Conservation (phyloP, 2,888 invertebrate species). For the Leptinotarsa rubiginosa region DNA sequence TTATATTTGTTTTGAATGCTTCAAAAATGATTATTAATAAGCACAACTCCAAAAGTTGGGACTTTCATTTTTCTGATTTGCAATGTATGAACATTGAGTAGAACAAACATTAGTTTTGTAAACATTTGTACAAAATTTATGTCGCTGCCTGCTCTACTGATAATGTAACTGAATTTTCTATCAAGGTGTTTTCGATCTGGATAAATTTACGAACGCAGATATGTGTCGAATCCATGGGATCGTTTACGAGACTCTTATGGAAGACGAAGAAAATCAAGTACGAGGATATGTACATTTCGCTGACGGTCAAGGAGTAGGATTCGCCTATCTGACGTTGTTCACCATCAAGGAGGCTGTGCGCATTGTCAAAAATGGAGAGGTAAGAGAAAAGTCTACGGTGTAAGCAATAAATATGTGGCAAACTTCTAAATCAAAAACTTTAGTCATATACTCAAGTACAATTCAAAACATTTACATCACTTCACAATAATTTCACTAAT, state of each 20-base stretch:
- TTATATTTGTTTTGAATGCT: no score
- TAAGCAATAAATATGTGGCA: background rate
- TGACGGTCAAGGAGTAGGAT: slow-evolving; percentile 80
- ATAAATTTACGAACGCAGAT: slow-evolving; percentile 80
- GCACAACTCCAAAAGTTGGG: no score
- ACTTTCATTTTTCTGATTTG: no score
- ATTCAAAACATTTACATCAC: no score
- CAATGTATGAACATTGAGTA: no score
- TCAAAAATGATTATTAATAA: no score
- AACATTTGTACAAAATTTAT: no score
- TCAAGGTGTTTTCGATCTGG: slow-evolving; percentile 82
- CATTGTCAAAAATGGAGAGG: slow-evolving; percentile 85
- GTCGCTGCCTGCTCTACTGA: no score
- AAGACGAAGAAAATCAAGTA: slow-evolving; percentile 84
- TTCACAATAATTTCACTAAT: no score
- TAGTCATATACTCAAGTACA: no score
- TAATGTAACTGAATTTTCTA: slow-evolving; percentile 14
- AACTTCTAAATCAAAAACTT: no score
- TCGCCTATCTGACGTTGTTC: slow-evolving; percentile 81
- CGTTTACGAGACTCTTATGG: slow-evolving; percentile 83
- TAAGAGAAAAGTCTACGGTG: slow-evolving; percentile 57
- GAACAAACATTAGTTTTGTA: no score
- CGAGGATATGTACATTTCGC: slow-evolving; percentile 83
- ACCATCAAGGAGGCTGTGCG: slow-evolving; percentile 83
- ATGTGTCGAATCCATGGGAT: slow-evolving; percentile 83